These are phyloP conservation scores for Lagopus muta DNA, from an alignment of 2,113 vertebrate genomes.

Conservation along the genomic window DNA sequence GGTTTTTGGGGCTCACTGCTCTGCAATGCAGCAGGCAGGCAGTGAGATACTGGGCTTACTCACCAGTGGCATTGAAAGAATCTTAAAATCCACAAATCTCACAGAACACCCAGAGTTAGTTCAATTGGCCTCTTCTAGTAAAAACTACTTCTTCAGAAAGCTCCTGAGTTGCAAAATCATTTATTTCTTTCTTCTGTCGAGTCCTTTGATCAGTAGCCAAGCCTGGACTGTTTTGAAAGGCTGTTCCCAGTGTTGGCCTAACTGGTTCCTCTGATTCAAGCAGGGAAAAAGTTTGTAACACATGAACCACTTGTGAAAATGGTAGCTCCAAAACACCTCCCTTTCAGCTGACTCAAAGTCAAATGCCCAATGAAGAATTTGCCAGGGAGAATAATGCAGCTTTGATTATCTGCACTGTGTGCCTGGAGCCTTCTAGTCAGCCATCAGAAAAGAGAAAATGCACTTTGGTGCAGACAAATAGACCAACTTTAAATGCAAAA, in stretches of 20 bases:
- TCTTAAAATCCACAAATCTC: conserved; percentile 45
- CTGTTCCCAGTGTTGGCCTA: neutral
- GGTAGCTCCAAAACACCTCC: conserved; percentile 11
- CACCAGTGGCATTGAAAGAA: conserved; percentile 55
- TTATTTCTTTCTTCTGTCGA: conserved; percentile 39
- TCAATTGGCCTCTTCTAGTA: conserved; percentile 36
- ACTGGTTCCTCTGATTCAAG: conserved; percentile 26
- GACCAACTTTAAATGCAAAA: neutral
- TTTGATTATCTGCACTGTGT: neutral
- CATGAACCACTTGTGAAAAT: conserved; percentile 9
- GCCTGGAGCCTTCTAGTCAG: conserved; percentile 1
- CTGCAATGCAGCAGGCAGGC: neutral
- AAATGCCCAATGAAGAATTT: neutral
- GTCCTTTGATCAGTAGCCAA: conserved; percentile 58
- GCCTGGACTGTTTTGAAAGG: conserved; percentile 34
- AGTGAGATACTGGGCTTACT: neutral
- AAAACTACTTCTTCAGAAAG: conserved; percentile 40
- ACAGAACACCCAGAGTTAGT: neutral
- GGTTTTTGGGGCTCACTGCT: neutral
- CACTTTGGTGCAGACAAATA: conserved; percentile 15
- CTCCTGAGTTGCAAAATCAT: conserved; percentile 34
- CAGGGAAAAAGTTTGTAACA: conserved; percentile 41
- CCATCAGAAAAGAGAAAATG: neutral
- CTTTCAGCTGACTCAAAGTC: neutral
- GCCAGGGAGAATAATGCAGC: conserved; percentile 44